Evolutionary conservation across 2,888 invertebrate genomes (phyloP).

Genomic region (Drosophila meridiana): DNA sequence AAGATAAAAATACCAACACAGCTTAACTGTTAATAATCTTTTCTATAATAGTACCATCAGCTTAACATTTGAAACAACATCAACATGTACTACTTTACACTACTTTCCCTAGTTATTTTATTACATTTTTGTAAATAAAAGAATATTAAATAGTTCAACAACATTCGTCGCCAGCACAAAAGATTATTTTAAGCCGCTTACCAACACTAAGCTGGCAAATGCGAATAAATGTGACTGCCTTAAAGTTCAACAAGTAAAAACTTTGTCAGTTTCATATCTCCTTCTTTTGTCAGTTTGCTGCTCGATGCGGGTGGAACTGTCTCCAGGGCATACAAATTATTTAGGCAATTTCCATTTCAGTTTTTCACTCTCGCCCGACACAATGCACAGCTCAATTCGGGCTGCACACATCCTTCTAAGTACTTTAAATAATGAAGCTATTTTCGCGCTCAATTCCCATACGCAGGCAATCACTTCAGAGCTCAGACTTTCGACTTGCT

Average conservation of each 20-base stretch:
- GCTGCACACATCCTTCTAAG: conserved; percentile 52
- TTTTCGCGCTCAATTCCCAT: conserved; percentile 79
- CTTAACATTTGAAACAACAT: background rate
- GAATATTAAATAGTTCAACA: background rate
- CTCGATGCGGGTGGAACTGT: conserved; percentile 20
- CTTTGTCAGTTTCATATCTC: conserved; percentile 6
- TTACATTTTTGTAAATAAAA: too few relatives aligned
- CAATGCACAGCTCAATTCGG: conserved; percentile 66
- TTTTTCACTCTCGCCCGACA: conserved; percentile 47
- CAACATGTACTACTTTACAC: background rate
- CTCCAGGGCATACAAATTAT: conserved; percentile 73
- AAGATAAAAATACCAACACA: too few relatives aligned
- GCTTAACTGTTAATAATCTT: too few relatives aligned
- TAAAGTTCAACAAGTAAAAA: background rate
- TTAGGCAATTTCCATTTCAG: conserved; percentile 69
- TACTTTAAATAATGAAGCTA: conserved; percentile 80
- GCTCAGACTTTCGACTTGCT: conserved; percentile 22
- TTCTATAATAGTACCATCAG: background rate
- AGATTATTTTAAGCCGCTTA: too few relatives aligned
- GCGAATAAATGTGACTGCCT: background rate
- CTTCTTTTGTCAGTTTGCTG: conserved; percentile 25
- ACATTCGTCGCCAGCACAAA: background rate
- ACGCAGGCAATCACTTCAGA: conserved; percentile 76
- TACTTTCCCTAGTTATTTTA: background rate
- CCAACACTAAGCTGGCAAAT: background rate